Conservation (phyloP, 92 coral and sea anemone species). For the Siderastrea siderea region DNA sequence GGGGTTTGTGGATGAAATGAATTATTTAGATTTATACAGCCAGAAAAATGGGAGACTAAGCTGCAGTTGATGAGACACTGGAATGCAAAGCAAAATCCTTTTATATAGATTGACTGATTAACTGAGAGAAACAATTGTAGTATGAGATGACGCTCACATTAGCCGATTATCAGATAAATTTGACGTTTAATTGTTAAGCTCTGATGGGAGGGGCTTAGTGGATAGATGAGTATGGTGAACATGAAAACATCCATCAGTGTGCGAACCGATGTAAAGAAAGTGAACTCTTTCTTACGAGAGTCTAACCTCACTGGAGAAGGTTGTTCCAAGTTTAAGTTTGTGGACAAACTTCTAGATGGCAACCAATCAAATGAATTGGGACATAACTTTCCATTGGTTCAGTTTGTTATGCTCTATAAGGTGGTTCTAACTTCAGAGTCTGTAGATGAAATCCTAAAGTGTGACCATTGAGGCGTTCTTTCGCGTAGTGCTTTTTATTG, state of each 20-base stretch:
- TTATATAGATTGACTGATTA: background rate
- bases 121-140: background rate
- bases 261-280: background rate
- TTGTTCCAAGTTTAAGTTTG: background rate
- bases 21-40: background rate
- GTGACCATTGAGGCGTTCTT: too few relatives aligned
- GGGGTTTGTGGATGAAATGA: background rate
- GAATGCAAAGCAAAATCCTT: background rate
- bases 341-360: too few relatives aligned
- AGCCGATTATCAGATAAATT: background rate
- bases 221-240: background rate
- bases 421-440: too few relatives aligned
- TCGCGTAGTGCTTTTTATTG: too few relatives aligned
- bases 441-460: too few relatives aligned
- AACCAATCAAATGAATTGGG: too few relatives aligned
- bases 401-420: too few relatives aligned
- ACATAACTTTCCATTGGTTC: too few relatives aligned
- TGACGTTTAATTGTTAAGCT: background rate
- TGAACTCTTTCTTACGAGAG: background rate
- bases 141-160: background rate
- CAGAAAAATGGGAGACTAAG: background rate
- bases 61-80: background rate
- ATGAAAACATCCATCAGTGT: background rate
- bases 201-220: conserved; percentile 1
- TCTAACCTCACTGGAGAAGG: background rate